Conservation (phyloP, 2,797 vertebrate species). For the Luscinia megarhynchos region DNA sequence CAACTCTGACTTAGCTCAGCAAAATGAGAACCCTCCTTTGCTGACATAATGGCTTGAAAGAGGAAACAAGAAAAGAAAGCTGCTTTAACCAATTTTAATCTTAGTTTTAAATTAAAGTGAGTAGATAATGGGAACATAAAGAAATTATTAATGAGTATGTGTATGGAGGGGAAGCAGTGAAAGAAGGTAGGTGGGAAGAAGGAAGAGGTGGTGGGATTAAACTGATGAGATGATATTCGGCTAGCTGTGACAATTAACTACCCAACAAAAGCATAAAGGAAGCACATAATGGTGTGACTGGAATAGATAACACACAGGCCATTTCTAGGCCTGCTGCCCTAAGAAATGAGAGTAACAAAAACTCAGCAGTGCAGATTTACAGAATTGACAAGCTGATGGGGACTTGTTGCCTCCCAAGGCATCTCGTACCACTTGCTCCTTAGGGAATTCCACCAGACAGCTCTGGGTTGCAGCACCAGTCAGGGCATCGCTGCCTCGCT, state of each 20-base stretch:
- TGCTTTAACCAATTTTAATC: background rate
- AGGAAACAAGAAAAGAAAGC: background rate
- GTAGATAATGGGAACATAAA: background rate
- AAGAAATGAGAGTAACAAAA: background rate
- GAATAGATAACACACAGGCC: fast-evolving
- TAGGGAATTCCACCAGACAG: background rate
- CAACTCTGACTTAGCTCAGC: background rate
- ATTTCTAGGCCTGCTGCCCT: background rate
- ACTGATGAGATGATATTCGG: background rate
- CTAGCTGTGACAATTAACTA: background rate
- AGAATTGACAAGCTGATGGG: fast-evolving
- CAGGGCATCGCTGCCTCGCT: fast-evolving
- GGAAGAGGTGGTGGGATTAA: background rate
- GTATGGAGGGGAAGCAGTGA: background rate
- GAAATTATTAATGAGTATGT: background rate
- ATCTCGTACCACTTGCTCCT: background rate
- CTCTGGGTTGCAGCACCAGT: background rate
- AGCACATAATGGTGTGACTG: background rate
- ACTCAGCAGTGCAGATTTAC: background rate
- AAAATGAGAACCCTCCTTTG: background rate
- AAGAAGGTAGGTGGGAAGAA: background rate
- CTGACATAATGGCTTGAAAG: background rate
- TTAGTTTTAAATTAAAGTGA: background rate
- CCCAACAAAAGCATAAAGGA: background rate
- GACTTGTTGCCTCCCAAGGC: background rate